Evolutionary conservation across 2,888 invertebrate genomes (phyloP).

Genomic region (Cistogaster globosa): DNA sequence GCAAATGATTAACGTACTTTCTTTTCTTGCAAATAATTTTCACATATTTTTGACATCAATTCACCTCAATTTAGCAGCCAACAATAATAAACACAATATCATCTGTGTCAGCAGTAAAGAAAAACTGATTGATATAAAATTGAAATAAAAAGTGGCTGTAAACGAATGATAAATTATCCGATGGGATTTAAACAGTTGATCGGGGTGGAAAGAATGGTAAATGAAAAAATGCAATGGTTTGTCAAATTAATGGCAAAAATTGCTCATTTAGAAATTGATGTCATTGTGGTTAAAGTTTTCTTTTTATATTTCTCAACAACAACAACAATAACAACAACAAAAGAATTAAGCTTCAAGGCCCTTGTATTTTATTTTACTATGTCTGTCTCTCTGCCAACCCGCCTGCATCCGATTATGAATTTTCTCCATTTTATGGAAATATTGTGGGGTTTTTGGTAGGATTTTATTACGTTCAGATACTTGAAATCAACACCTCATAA

Average conservation of each 20-base stretch:
- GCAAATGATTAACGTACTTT: conserved; percentile 50
- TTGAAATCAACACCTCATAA: conserved; percentile 71
- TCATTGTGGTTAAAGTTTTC: conserved; percentile 61
- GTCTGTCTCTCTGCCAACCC: background rate
- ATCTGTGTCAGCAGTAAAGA: conserved; percentile 5
- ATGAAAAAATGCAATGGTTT: conserved; percentile 23
- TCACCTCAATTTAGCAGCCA: conserved; percentile 55
- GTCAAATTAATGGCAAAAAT: conserved; percentile 59
- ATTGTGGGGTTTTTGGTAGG: conserved; percentile 13
- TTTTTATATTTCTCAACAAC: conserved; percentile 20
- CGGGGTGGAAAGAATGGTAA: background rate
- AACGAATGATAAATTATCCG: conserved; percentile 46
- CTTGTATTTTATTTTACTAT: conserved; percentile 6
- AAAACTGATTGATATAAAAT: conserved; percentile 63
- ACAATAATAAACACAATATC: conserved; percentile 7
- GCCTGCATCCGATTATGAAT: conserved; percentile 46
- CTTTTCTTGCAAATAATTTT: conserved; percentile 58
- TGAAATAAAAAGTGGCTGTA: conserved; percentile 60
- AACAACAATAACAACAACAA: background rate
- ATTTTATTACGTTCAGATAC: conserved; percentile 63
- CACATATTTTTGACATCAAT: conserved; percentile 63
- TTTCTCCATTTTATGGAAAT: conserved; percentile 48
- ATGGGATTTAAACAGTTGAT: conserved; percentile 11
- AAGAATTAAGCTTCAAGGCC: conserved; percentile 33
- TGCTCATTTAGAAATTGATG: conserved; percentile 65